Percentiles rank a stretch among this genome's conserved stretches.
Evolutionary conservation across 2,797 vertebrate genomes (phyloP).

Genomic region (Alosa sapidissima): DNA sequence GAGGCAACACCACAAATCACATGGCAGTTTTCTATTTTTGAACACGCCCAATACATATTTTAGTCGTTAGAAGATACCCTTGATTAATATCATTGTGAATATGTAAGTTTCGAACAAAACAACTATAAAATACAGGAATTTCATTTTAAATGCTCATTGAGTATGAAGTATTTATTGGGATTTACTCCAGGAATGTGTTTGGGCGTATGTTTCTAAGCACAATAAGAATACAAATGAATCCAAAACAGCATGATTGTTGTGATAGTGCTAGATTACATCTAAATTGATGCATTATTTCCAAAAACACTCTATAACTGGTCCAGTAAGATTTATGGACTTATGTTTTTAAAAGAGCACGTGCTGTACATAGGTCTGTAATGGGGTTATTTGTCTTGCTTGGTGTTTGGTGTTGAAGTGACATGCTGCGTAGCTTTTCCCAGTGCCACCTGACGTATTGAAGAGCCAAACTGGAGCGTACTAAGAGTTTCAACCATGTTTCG

Average conservation of each 20-base stretch:
- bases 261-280: neutral
- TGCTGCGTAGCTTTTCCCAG: conserved; percentile 63
- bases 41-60: neutral
- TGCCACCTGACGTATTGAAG: conserved; percentile 64
- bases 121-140: neutral
- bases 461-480: conserved; percentile 70
- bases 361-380: neutral
- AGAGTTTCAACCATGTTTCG: conserved; percentile 61
- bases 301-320: neutral
- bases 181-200: neutral
- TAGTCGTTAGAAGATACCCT: neutral
- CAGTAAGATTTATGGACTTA: neutral
- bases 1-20: no score
- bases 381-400: conserved; percentile 3
- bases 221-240: neutral
- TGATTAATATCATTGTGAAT: neutral
- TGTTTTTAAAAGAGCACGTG: neutral
- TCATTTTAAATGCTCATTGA: neutral
- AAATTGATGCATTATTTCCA: neutral
- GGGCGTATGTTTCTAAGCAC: neutral
- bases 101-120: neutral
- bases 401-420: conserved; percentile 45
- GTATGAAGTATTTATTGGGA: neutral
- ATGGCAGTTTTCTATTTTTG: neutral
- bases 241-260: neutral